phyloP scores from a whole-genome alignment of 2,888 invertebrate species.

The Labia minor region DNA sequence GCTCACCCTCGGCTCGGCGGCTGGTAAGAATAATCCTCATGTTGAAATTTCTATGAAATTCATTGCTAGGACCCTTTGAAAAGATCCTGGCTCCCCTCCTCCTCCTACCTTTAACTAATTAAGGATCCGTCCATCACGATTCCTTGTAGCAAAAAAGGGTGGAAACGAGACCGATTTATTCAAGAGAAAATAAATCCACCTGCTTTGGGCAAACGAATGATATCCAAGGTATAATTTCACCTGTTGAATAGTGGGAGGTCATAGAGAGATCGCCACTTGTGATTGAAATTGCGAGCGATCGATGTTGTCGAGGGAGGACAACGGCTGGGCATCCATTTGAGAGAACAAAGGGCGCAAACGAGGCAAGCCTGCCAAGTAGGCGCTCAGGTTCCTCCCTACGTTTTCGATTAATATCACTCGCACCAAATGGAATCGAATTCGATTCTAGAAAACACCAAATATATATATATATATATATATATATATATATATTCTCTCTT shows the following conservation, averaged over 20 bases:
- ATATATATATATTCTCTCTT: too few relatives aligned
- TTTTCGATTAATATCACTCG: background rate
- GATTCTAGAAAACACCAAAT: background rate
- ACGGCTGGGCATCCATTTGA: background rate
- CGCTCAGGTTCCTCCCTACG: background rate
- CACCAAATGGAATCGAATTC: background rate
- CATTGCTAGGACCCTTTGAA: too few relatives aligned
- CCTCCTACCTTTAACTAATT: too few relatives aligned
- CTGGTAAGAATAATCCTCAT: background rate
- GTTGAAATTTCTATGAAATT: too few relatives aligned
- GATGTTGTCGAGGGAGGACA: background rate
- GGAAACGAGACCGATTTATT: background rate
- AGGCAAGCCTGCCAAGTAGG: background rate
- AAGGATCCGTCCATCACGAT: too few relatives aligned
- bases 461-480: too few relatives aligned
- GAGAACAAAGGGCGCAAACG: background rate
- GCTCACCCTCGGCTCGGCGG: slow-evolving; percentile 8
- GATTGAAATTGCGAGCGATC: slow-evolving; percentile 3
- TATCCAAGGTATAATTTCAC: background rate
- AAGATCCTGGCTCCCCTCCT: too few relatives aligned
- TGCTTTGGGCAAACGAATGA: background rate
- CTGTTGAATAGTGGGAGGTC: slow-evolving; percentile 7
- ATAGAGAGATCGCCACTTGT: slow-evolving; percentile 1
- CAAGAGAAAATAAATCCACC: background rate
- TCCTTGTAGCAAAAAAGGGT: too few relatives aligned